Base-by-base conservation (phyloP, 2,888 invertebrate species). In the Terebella lapidaria region DNA sequence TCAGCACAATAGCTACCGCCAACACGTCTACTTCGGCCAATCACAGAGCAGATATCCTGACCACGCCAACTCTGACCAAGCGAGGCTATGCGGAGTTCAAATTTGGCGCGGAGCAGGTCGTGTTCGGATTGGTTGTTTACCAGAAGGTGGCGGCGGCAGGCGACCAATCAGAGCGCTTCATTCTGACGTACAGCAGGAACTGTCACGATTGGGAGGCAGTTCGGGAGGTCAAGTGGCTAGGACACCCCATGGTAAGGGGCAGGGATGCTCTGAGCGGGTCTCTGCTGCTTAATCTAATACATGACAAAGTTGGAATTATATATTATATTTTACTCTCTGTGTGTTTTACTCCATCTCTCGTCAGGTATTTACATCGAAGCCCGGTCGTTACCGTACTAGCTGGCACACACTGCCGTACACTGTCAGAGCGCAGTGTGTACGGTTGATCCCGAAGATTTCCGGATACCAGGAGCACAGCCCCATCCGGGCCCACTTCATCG, bases 201-300 rank as follows among this genome's bases (percentile, higher is more conserved):
- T 63, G 63, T 47, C 61, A 58, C 20, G n/a, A 18, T 22, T 61
- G 61, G 61, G 47, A 59, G 26, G 52, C 59, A 24, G 57, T 61
- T 45, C 51, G 58, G 27, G 56, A 63, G 47, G 55, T 53, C 20
- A n/a, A 54, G 20, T 46, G 57, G 18, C 49, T 47, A 22, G 60
- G 60, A 20, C 57, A 62, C 25, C 54, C 59, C 30, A 54, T 49
- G 62, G 60, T 49, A 5, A 49, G 49, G 10, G 18, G 18, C 35
- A 18, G 10, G 35, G 10, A n/a, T n/a, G n/a, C n/a, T n/a, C n/a
- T n/a, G n/a, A n/a, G n/a, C n/a, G n/a, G n/a, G n/a, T n/a, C n/a
- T n/a, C n/a, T n/a, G n/a, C n/a, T n/a, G n/a, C n/a, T n/a, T n/a
- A n/a, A n/a, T n/a, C n/a, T n/a, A n/a, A n/a, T n/a, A n/a, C n/a